A percentile compares a stretch with the other conserved stretches of the same genome.
phyloP scores from a whole-genome alignment of 2,888 invertebrate species.

The Ophonus ardosiacus region DNA sequence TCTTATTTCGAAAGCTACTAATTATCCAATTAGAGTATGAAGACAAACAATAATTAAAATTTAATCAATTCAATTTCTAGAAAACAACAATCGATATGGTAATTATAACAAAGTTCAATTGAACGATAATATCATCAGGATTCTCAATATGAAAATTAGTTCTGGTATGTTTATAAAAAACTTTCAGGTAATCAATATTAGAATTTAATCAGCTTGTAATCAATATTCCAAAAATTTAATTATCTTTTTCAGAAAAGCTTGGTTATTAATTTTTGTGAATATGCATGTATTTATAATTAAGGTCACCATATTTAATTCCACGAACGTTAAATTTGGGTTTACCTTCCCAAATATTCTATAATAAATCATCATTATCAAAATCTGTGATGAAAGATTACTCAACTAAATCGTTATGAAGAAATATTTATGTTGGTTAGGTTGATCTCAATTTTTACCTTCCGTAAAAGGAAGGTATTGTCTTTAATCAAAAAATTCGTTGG shows the following conservation, averaged over 20 bases:
- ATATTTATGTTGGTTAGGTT: no score
- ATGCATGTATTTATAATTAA: neutral
- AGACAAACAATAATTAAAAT: neutral
- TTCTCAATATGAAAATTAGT: neutral
- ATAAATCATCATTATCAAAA: no score
- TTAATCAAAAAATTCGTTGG: no score
- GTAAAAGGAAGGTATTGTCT: no score
- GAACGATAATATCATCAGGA: neutral
- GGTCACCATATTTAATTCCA: neutral
- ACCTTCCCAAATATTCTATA: no score
- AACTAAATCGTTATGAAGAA: no score
- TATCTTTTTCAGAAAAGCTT: conserved; percentile 10
- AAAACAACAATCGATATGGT: neutral
- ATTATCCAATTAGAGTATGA: neutral
- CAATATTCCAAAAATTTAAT: conserved; percentile 34
- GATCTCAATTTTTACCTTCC: no score
- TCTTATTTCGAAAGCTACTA: neutral
- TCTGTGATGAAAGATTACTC: no score
- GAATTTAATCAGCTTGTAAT: conserved; percentile 12
- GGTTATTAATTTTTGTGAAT: conserved; percentile 28
- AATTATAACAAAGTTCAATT: neutral
- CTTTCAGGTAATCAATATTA: neutral
- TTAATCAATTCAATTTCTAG: neutral
- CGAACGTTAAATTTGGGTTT: no score
- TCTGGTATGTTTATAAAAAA: neutral